Conservation (phyloP, 1,140 invertebrate genomes). For the Papilio dardanus region DNA sequence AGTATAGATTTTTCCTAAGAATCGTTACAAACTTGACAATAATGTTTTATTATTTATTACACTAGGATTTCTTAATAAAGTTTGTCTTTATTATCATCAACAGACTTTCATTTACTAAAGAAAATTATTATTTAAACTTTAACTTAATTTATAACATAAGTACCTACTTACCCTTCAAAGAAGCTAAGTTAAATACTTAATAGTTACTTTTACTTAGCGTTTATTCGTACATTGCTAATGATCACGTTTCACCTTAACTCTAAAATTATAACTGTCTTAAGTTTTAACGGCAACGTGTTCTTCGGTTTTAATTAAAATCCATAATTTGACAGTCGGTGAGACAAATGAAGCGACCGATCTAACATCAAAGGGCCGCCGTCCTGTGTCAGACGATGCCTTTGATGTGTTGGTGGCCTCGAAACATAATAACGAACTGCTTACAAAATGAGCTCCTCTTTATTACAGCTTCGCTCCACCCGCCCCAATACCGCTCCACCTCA, state of each 20-base stretch:
- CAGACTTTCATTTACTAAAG: too few species aligned
- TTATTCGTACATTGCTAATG: neutral
- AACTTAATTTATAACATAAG: too few species aligned
- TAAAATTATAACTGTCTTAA: conserved; percentile 25
- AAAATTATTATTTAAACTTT: too few species aligned
- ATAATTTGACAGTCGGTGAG: conserved; percentile 35
- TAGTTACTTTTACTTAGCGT: neutral
- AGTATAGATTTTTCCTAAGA: too few species aligned
- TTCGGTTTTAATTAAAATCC: conserved; percentile 38
- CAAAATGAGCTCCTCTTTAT: conserved; percentile 30
- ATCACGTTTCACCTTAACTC: conserved; percentile 1
- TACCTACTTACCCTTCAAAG: neutral
- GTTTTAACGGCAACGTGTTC: neutral
- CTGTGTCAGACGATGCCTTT: conserved; percentile 36
- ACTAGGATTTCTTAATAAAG: too few species aligned
- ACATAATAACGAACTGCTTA: conserved; percentile 30
- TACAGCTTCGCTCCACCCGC: neutral
- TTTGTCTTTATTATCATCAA: too few species aligned
- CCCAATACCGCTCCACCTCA: too few species aligned
- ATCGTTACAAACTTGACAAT: too few species aligned
- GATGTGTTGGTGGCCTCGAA: conserved; percentile 31
- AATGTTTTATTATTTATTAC: too few species aligned
- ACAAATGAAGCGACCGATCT: conserved; percentile 38
- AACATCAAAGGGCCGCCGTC: conserved; percentile 34
- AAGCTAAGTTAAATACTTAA: neutral